Evolutionary conservation across 2,113 vertebrate genomes (phyloP).

Genomic region (Psettodes erumei): DNA sequence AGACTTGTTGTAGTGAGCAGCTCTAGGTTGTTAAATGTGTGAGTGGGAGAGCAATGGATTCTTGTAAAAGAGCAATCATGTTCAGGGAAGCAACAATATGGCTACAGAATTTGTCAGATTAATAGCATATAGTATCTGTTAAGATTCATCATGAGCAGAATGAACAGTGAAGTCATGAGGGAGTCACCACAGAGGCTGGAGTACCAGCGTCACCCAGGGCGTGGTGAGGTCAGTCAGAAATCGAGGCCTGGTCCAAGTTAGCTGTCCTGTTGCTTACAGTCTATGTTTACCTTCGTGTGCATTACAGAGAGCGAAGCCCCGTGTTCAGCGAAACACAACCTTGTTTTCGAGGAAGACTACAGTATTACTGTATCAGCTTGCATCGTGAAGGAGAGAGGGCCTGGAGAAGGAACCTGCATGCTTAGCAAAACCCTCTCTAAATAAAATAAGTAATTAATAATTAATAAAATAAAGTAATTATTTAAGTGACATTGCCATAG

Average conservation of each 20-base stretch:
- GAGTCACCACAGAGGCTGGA: not conserved
- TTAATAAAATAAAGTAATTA: too few species aligned
- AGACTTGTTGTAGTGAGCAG: not conserved
- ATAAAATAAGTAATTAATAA: not conserved
- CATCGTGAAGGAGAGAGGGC: conserved; percentile 1
- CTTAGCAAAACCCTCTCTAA: conserved; percentile 8
- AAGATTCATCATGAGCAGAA: not conserved
- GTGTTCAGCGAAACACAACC: not conserved
- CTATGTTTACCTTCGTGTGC: not conserved
- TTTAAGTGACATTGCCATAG: not conserved
- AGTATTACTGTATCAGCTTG: conserved; percentile 12
- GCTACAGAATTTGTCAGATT: not conserved
- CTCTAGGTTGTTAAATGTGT: conserved; percentile 1
- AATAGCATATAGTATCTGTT: not conserved
- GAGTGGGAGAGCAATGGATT: conserved; percentile 5
- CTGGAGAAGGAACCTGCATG: not conserved
- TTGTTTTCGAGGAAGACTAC: conserved; percentile 38
- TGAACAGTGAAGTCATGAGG: not conserved
- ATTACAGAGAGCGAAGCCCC: not conserved
- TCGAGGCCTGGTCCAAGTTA: too few species aligned
- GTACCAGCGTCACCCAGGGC: not conserved
- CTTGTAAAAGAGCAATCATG: not conserved
- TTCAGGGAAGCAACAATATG: not conserved
- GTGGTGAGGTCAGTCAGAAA: too few species aligned
- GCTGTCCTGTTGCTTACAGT: not conserved